phyloP scores from a whole-genome alignment of 2,113 vertebrate genomes.

The Alethe diademata region DNA sequence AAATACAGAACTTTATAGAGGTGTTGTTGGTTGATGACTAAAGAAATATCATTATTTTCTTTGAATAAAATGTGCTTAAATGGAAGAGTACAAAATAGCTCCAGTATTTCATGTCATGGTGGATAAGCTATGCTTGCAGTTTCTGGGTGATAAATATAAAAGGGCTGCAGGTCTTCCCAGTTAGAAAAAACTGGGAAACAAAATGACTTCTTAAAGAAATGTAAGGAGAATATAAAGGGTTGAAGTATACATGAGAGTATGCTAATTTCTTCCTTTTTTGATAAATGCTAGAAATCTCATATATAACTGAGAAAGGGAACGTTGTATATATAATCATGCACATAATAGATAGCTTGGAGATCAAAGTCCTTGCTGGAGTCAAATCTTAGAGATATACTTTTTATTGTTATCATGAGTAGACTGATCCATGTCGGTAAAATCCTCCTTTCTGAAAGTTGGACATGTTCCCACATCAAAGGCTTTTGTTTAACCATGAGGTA shows the following conservation, averaged over 20 bases:
- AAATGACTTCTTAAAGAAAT: not conserved
- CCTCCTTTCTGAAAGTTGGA: not conserved
- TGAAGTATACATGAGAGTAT: not conserved
- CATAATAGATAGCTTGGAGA: not conserved
- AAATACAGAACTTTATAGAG: not conserved
- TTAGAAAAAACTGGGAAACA: not conserved
- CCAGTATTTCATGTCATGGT: not conserved
- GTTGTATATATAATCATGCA: not conserved
- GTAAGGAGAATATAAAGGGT: not conserved
- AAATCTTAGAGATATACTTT: not conserved
- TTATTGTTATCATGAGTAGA: not conserved
- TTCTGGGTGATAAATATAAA: not conserved
- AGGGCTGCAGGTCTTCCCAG: not conserved
- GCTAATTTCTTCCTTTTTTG: not conserved
- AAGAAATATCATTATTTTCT: not conserved
- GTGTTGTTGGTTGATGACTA: not conserved
- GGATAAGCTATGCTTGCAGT: not conserved
- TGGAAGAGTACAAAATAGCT: not conserved
- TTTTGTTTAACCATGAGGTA: not conserved
- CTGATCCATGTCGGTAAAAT: not conserved
- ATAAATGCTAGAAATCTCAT: not conserved
- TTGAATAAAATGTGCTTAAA: not conserved
- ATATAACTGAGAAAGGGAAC: not conserved
- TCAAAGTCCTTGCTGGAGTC: not conserved
- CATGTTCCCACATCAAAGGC: not conserved